A percentile compares a stretch with the other conserved stretches of the same genome.
Conservation (phyloP, 2,113 vertebrate genomes). For the Cyanoliseus patagonus region DNA sequence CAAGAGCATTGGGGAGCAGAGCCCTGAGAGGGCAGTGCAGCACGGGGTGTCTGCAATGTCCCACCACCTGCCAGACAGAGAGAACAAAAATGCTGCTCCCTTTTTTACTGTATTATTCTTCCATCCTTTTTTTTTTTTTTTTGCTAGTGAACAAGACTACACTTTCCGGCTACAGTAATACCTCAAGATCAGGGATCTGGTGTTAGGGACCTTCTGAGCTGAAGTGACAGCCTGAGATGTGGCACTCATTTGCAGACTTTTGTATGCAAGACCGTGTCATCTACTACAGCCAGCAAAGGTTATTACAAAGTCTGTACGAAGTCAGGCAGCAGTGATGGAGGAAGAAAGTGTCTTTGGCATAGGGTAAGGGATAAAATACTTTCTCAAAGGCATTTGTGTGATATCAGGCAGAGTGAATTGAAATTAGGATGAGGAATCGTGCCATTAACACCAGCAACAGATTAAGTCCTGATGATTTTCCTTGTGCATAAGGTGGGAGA, state of each 20-base stretch:
- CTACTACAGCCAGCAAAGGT: constrained; percentile 18
- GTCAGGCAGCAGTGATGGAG: neutral
- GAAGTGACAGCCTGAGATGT: constrained; percentile 26
- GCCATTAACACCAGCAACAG: constrained; percentile 1
- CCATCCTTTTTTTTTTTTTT: neutral
- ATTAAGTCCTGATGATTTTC: constrained; percentile 26
- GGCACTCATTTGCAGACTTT: neutral
- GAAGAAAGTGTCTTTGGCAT: constrained; percentile 63
- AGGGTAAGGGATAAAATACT: constrained; percentile 13
- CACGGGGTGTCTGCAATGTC: rapidly evolving
- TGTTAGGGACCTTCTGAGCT: neutral
- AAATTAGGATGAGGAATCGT: constrained; percentile 28
- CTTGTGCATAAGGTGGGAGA: neutral
- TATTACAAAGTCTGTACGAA: constrained; percentile 21
- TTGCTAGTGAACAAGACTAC: neutral
- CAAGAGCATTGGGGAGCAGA: neutral
- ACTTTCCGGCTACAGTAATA: neutral
- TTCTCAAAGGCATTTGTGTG: constrained; percentile 47
- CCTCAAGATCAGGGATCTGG: constrained; percentile 8
- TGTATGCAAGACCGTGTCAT: neutral
- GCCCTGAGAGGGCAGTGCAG: neutral
- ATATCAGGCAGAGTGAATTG: constrained; percentile 30
- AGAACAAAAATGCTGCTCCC: neutral
- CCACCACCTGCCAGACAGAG: neutral
- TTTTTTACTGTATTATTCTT: neutral